Evolutionary conservation across 2,113 vertebrate genomes (phyloP).

Genomic region (Nothocercus julius): DNA sequence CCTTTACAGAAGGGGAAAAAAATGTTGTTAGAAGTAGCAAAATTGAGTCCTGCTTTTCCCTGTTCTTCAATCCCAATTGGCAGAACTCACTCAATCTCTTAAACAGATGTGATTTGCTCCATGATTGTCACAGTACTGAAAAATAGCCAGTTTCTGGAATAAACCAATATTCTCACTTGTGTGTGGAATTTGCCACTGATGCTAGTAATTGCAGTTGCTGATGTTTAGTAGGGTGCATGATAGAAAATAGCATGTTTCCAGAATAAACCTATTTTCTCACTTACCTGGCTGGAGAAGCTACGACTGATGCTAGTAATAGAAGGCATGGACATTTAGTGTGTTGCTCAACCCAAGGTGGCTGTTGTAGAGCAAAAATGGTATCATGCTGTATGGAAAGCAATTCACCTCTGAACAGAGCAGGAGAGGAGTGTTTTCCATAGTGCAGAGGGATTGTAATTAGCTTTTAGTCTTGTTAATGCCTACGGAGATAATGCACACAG

Average conservation of each 20-base stretch:
- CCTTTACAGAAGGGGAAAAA: not conserved
- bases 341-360: not conserved
- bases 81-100: not conserved
- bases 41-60: not conserved
- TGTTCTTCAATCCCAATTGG: not conserved
- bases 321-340: rapidly evolving
- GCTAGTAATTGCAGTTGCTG: not conserved
- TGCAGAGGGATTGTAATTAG: not conserved
- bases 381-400: rapidly evolving
- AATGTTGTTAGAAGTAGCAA: not conserved
- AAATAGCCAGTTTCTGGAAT: not conserved
- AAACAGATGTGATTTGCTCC: not conserved
- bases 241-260: not conserved
- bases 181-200: not conserved
- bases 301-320: not conserved
- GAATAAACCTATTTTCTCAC: not conserved
- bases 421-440: not conserved
- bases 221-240: not conserved
- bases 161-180: not conserved
- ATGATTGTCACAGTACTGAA: not conserved
- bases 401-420: rapidly evolving
- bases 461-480: not conserved
- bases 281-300: not conserved
- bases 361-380: not conserved
- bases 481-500: not conserved